Percentiles rank a stretch among this genome's conserved stretches.
These are phyloP conservation scores for Xanthia icteritia DNA, from an alignment of 2,888 invertebrate genomes.

Conservation along the genomic window DNA sequence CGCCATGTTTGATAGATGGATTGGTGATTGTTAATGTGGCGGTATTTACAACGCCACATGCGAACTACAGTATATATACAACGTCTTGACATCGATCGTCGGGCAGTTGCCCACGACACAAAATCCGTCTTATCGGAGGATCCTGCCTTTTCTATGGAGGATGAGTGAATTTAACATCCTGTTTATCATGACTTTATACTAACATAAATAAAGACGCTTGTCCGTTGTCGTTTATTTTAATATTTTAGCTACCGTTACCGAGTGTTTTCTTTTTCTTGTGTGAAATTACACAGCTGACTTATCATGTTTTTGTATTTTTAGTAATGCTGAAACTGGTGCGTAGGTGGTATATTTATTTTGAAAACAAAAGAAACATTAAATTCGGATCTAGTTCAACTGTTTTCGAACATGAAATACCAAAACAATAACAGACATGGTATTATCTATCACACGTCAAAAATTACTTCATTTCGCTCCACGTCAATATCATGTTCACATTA, in stretches of 20 bases:
- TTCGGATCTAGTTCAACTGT: not conserved
- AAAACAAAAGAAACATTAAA: not conserved
- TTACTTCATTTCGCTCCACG: slow-evolving; percentile 22
- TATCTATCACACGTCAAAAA: slow-evolving; percentile 15
- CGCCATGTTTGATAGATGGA: not conserved
- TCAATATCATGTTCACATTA: slow-evolving; percentile 37
- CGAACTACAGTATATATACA: too few species aligned
- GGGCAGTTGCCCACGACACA: too few species aligned
- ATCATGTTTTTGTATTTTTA: not conserved
- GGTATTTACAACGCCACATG: too few species aligned
- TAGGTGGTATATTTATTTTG: not conserved
- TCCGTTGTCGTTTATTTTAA: not conserved
- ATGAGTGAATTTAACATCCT: too few species aligned
- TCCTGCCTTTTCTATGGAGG: too few species aligned
- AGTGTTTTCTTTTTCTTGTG: not conserved
- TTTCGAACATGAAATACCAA: not conserved
- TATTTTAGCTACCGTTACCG: not conserved
- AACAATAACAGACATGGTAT: slow-evolving; percentile 14
- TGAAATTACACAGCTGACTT: not conserved
- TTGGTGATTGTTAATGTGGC: too few species aligned
- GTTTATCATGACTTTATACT: too few species aligned
- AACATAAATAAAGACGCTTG: too few species aligned
- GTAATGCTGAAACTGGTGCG: not conserved
- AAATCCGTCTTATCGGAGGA: too few species aligned
- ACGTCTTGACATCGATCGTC: too few species aligned